phyloP scores from a whole-genome alignment of 2,888 invertebrate genomes.

The Cheilosia scutellata region DNA sequence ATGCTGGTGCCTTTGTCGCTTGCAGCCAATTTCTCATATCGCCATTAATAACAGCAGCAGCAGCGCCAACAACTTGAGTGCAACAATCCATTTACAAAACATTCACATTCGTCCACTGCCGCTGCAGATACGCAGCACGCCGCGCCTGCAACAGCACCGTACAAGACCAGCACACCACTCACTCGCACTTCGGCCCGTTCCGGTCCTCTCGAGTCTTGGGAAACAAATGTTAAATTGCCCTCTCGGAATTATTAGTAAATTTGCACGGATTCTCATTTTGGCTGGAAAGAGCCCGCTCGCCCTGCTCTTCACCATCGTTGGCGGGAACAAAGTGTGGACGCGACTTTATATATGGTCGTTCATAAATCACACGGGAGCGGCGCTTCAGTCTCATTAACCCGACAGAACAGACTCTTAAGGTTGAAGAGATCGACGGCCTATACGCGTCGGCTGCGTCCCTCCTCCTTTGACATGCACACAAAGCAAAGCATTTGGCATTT shows the following conservation, averaged over 20 bases:
- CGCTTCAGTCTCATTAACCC: constrained; percentile 71
- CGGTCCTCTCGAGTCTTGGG: constrained; percentile 8
- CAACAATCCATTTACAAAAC: constrained; percentile 73
- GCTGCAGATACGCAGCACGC: constrained; percentile 66
- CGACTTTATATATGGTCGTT: constrained; percentile 62
- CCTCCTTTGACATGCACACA: constrained; percentile 45
- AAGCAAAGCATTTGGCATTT: constrained; percentile 31
- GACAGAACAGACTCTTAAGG: constrained; percentile 57
- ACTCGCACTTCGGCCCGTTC: constrained; percentile 36
- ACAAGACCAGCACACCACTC: not conserved
- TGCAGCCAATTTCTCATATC: constrained; percentile 69
- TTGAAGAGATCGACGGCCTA: constrained; percentile 24
- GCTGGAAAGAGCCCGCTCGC: constrained; percentile 17
- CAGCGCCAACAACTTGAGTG: constrained; percentile 72
- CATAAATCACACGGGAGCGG: constrained; percentile 73
- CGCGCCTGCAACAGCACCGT: not conserved
- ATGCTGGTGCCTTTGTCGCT: constrained; percentile 37
- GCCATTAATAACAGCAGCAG: constrained; percentile 67
- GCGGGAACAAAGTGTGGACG: constrained; percentile 71
- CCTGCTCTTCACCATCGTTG: constrained; percentile 36
- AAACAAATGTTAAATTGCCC: constrained; percentile 74
- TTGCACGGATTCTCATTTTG: constrained; percentile 70
- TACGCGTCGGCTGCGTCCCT: not conserved
- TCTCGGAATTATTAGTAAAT: constrained; percentile 74
- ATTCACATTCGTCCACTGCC: constrained; percentile 69